Conservation (phyloP, 1,140 invertebrate genomes). For the Potamilus streckersoni region DNA sequence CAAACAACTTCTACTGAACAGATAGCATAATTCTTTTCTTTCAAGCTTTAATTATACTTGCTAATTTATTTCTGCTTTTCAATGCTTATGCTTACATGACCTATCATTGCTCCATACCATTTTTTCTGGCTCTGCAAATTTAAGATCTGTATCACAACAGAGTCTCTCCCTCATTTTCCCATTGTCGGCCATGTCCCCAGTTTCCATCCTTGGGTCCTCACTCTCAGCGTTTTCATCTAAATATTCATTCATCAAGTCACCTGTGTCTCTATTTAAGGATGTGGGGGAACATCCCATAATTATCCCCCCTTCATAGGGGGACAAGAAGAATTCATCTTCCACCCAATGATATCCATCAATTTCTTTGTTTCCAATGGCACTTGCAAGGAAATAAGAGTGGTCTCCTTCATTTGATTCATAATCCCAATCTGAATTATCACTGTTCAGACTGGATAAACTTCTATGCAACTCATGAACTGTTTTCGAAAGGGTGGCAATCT, state of each 20-base stretch:
- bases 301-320: constrained; percentile 53
- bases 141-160: no score
- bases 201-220: background rate
- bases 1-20: no score
- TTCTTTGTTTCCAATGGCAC: constrained; percentile 35
- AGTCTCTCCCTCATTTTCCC: no score
- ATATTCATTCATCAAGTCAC: constrained; percentile 51
- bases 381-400: constrained; percentile 8
- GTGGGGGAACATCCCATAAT: constrained; percentile 51
- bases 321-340: constrained; percentile 58
- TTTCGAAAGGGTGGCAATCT: constrained; percentile 57
- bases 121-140: no score
- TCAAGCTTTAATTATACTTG: no score
- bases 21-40: no score
- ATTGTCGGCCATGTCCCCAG: no score
- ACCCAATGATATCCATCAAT: constrained; percentile 60
- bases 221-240: constrained; percentile 31
- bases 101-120: no score
- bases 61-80: no score
- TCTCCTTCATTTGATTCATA: constrained; percentile 45
- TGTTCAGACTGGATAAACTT: constrained; percentile 57
- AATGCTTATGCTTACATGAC: no score
- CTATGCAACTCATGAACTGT: constrained; percentile 58
- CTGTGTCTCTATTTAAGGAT: constrained; percentile 41
- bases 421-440: constrained; percentile 41